Evolutionary conservation across 2,797 vertebrate species (phyloP).

Genomic region (Sus cebifrons): DNA sequence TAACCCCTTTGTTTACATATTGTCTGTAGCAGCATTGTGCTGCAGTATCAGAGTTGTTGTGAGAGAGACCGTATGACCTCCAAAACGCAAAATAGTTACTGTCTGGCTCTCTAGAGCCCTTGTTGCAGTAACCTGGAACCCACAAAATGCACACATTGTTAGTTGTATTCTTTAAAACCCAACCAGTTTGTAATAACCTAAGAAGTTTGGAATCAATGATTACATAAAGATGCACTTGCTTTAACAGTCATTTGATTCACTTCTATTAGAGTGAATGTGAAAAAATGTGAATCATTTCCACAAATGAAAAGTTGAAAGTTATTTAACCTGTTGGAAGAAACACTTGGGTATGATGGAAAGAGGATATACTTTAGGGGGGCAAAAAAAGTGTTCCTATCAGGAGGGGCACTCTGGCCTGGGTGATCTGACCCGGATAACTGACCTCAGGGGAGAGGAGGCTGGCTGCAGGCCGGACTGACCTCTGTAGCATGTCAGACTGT

Average conservation of each 20-base stretch:
- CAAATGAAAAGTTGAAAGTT: background rate
- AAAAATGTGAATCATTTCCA: background rate
- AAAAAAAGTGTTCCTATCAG: background rate
- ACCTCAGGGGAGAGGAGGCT: background rate
- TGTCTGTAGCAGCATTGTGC: background rate
- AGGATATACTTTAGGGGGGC: background rate
- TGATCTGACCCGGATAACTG: background rate
- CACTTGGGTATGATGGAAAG: background rate
- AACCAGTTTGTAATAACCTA: background rate
- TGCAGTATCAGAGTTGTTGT: fast-evolving
- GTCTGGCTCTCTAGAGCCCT: background rate
- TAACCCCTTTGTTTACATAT: fast-evolving
- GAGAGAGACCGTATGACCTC: background rate
- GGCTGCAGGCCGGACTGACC: background rate
- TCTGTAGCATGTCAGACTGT: fast-evolving
- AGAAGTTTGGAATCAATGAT: background rate
- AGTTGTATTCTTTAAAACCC: background rate
- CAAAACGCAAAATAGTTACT: background rate
- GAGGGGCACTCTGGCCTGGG: background rate
- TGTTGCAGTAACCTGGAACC: background rate
- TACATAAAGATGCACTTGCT: background rate
- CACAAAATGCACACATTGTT: background rate
- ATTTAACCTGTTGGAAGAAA: background rate
- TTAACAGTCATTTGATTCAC: background rate
- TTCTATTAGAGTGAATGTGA: background rate